Conservation (phyloP, 2,888 invertebrate genomes). For the Rhagonycha fulva region DNA sequence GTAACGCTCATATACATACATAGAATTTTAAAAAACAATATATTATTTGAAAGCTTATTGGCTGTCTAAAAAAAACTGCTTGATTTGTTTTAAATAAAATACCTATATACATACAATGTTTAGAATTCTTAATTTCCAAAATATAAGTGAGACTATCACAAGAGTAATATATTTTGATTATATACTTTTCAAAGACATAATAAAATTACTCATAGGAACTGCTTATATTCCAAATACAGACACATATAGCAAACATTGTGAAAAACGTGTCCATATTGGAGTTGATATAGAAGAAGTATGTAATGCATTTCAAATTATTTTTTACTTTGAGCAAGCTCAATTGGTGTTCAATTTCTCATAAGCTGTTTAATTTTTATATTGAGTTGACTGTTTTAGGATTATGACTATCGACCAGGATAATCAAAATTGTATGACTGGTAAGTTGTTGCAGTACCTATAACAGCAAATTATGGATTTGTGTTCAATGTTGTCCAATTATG, state of each 20-base stretch:
- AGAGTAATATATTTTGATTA: not conserved
- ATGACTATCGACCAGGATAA: not conserved
- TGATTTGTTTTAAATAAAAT: not conserved
- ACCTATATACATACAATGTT: not conserved
- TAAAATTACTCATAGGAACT: not conserved
- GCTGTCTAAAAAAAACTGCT: too few relatives aligned
- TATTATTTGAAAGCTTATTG: too few relatives aligned
- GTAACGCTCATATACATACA: not conserved
- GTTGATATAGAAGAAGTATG: not conserved
- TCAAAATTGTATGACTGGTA: not conserved
- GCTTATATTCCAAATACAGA: not conserved
- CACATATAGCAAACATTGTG: not conserved
- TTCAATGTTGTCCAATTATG: too few relatives aligned
- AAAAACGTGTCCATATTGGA: not conserved
- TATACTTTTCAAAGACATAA: not conserved
- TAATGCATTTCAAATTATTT: not conserved
- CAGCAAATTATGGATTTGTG: too few relatives aligned
- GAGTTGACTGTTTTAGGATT: not conserved
- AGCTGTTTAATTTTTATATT: not conserved
- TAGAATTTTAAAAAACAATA: not conserved
- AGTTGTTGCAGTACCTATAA: too few relatives aligned
- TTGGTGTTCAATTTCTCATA: not conserved
- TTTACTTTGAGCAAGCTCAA: not conserved
- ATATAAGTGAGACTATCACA: not conserved
- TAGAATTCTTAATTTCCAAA: not conserved